These are phyloP conservation scores for Thaumatotibia leucotreta DNA, from an alignment of 1,140 invertebrate species.

Conservation along the genomic window DNA sequence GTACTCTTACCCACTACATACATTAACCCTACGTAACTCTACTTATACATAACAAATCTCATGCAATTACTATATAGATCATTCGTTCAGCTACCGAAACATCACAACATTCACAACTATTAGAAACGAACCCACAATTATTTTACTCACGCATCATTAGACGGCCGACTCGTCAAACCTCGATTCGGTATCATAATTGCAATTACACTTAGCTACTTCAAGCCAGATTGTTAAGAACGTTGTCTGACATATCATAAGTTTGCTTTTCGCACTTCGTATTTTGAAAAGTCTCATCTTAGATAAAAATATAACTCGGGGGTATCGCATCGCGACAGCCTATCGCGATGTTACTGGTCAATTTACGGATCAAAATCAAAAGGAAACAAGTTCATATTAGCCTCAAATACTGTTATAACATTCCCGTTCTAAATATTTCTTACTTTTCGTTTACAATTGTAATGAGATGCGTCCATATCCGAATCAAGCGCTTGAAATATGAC, in stretches of 20 bases:
- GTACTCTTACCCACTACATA: too few relatives aligned
- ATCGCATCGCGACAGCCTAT: not conserved
- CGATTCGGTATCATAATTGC: not conserved
- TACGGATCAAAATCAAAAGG: not conserved
- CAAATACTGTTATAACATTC: not conserved
- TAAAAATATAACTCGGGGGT: not conserved
- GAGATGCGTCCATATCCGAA: slow-evolving; percentile 33
- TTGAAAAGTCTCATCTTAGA: not conserved
- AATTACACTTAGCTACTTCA: not conserved
- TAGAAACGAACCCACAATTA: not conserved
- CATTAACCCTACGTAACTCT: not conserved
- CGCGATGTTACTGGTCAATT: not conserved
- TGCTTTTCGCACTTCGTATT: not conserved
- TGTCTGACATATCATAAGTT: not conserved
- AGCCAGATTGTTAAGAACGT: not conserved
- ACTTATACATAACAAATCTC: not conserved
- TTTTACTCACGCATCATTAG: not conserved
- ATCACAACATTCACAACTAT: too few relatives aligned
- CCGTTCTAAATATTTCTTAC: not conserved
- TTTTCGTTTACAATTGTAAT: slow-evolving; percentile 29
- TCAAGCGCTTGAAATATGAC: slow-evolving; percentile 45
- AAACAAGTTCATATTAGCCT: not conserved
- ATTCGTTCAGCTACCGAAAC: not conserved
- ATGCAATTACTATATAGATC: not conserved
- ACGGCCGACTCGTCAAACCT: not conserved